Percentiles rank a stretch among this genome's conserved stretches.
Evolutionary conservation across 2,797 vertebrate genomes (phyloP).

Genomic region (Micrastur ruficollis): DNA sequence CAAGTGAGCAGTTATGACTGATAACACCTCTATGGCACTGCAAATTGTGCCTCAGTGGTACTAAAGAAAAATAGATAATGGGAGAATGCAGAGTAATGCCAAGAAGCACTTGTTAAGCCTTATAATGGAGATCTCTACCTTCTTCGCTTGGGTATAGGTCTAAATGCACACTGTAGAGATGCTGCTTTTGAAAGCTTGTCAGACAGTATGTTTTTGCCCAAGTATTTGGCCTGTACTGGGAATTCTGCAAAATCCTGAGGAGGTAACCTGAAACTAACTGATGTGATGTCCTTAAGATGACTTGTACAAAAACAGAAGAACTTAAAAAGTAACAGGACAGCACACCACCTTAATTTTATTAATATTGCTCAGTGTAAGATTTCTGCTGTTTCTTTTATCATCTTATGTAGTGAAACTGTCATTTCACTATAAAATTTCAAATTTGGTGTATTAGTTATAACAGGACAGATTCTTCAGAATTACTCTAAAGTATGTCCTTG

Average conservation of each 20-base stretch:
- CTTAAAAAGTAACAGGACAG: neutral
- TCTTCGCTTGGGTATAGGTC: rapidly evolving
- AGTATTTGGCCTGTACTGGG: neutral
- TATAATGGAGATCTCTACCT: neutral
- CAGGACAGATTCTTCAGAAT: neutral
- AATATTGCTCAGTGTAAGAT: neutral
- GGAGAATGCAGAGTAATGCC: neutral
- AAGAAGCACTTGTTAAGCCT: neutral
- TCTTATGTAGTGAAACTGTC: neutral
- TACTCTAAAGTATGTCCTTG: neutral
- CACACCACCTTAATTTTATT: neutral
- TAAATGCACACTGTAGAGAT: neutral
- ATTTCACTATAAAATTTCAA: neutral
- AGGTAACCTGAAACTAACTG: neutral
- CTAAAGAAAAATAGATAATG: neutral
- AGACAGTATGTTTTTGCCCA: neutral
- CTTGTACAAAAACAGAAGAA: neutral
- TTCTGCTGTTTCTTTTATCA: neutral
- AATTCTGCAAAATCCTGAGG: neutral
- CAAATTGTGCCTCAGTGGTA: neutral
- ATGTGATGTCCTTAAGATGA: rapidly evolving
- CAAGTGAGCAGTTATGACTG: neutral
- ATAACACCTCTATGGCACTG: neutral
- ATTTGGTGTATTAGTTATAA: neutral
- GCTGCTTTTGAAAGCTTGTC: neutral